Evolutionary conservation across 2,888 invertebrate species (phyloP).

Genomic region (Tenthredo mesomela): DNA sequence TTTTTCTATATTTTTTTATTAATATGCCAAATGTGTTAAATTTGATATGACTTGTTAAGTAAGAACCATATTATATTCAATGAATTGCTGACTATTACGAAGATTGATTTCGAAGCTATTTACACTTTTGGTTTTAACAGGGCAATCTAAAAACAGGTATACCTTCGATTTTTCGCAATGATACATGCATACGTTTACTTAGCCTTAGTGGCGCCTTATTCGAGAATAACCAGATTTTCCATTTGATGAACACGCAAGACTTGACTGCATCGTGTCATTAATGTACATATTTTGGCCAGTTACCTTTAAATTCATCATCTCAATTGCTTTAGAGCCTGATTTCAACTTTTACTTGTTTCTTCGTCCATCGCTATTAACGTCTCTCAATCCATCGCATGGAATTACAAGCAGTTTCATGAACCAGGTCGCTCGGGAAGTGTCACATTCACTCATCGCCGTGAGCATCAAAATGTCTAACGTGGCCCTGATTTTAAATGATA

Average conservation of each 20-base stretch:
- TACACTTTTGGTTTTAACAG: neutral
- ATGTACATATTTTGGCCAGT: no score
- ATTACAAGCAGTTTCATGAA: neutral
- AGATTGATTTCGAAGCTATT: neutral
- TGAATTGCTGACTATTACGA: neutral
- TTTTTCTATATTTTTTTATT: neutral
- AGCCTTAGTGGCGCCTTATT: no score
- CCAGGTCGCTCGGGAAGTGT: neutral
- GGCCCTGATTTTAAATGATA: neutral
- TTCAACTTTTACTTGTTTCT: neutral
- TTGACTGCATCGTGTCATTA: no score
- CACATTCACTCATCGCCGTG: slow-evolving; percentile 7
- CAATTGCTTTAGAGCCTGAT: neutral
- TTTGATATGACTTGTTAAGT: neutral
- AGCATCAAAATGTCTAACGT: neutral
- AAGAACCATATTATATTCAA: neutral
- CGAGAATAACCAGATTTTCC: no score
- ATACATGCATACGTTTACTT: no score
- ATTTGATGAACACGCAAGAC: no score
- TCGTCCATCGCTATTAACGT: neutral
- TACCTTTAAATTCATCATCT: neutral
- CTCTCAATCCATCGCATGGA: neutral
- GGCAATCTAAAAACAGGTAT: neutral
- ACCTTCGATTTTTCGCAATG: neutral
- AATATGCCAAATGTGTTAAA: neutral